Conservation (phyloP, 2,888 invertebrate genomes). For the Troides oblongomaculatus region DNA sequence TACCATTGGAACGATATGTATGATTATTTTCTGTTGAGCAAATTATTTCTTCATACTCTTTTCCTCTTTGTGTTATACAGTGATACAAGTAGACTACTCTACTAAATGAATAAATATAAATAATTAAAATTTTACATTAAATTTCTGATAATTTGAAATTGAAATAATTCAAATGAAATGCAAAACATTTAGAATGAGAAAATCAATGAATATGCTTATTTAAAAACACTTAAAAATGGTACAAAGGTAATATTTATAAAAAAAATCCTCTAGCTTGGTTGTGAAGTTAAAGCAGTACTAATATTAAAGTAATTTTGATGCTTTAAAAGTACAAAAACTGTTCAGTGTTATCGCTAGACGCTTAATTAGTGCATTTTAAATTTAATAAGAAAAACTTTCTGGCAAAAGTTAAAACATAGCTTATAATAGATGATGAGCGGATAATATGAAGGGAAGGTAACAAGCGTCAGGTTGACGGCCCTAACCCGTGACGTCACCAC, state of each 20-base stretch:
- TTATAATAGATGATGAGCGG: conserved; percentile 24
- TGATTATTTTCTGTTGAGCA: conserved; percentile 18
- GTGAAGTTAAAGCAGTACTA: too few relatives aligned
- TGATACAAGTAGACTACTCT: not conserved
- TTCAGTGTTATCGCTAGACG: too few relatives aligned
- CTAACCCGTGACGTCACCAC: conserved; percentile 75
- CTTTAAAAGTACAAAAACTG: not conserved
- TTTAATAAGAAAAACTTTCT: too few relatives aligned
- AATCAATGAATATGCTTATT: not conserved
- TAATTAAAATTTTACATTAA: not conserved
- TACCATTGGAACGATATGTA: conserved; percentile 11
- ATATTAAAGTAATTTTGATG: not conserved
- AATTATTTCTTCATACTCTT: not conserved
- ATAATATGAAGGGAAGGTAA: conserved; percentile 44
- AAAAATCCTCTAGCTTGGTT: too few relatives aligned
- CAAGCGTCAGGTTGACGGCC: conserved; percentile 73
- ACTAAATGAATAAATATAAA: not conserved
- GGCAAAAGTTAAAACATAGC: too few relatives aligned
- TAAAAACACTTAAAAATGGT: not conserved
- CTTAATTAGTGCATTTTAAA: too few relatives aligned
- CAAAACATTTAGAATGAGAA: not conserved
- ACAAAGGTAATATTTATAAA: not conserved
- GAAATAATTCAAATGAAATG: too few relatives aligned
- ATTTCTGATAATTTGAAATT: too few relatives aligned
- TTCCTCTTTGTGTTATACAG: too few relatives aligned